phyloP scores from a whole-genome alignment of 2,797 vertebrate genomes.

The Falco biarmicus region DNA sequence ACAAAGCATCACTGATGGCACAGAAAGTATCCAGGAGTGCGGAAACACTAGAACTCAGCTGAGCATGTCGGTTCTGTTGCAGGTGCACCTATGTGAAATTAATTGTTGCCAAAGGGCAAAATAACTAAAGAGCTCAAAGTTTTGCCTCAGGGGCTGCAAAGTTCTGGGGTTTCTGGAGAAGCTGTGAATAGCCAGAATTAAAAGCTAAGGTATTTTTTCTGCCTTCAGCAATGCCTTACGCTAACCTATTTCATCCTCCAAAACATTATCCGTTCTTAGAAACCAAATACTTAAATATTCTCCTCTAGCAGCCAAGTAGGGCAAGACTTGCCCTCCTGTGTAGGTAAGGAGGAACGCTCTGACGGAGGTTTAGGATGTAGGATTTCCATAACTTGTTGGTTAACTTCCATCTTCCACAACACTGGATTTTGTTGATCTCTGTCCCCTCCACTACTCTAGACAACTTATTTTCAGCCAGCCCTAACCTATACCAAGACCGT shows the following conservation, averaged over 20 bases:
- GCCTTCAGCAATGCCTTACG: background rate
- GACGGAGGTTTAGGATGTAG: background rate
- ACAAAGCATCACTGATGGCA: background rate
- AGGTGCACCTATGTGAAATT: background rate
- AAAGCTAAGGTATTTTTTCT: background rate
- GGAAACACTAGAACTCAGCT: background rate
- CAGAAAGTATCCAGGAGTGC: background rate
- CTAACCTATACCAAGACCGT: background rate
- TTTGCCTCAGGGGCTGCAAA: background rate
- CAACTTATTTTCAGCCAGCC: background rate
- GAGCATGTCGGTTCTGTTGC: background rate
- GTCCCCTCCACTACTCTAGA: background rate
- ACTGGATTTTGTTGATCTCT: background rate
- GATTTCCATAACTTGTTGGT: background rate
- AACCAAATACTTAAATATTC: background rate
- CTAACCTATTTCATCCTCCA: background rate
- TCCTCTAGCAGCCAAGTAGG: background rate
- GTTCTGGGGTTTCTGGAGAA: background rate
- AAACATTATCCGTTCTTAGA: background rate
- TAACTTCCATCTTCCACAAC: background rate
- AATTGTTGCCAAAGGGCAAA: background rate
- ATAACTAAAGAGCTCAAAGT: background rate
- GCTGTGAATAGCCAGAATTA: background rate
- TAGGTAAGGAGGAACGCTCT: background rate
- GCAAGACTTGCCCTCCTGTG: background rate